Evolutionary conservation across 1,140 invertebrate species (phyloP).

Genomic region (Musca domestica): DNA sequence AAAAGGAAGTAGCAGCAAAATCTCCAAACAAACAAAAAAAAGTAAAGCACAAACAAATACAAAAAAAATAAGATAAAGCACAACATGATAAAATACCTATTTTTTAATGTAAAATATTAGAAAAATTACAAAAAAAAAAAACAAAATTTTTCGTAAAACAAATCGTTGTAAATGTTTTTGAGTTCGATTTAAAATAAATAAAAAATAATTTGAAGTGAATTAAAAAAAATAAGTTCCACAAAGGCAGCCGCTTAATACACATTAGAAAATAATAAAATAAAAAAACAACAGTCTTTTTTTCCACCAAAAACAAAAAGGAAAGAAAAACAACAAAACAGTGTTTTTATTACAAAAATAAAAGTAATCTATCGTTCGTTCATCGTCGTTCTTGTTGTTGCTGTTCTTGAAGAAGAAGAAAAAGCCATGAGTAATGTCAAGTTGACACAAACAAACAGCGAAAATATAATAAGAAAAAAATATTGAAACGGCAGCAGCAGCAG

Average conservation of each 20-base stretch:
- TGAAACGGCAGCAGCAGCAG: not conserved
- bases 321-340: too few relatives aligned
- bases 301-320: conserved; percentile 28
- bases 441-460: conserved; percentile 1
- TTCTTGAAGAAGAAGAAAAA: not conserved
- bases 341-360: not conserved
- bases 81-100: conserved; percentile 1
- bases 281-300: conserved; percentile 23
- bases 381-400: not conserved
- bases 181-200: too few relatives aligned
- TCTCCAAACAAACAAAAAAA: not conserved
- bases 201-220: too few relatives aligned
- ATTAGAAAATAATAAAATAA: conserved; percentile 35
- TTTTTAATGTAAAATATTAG: conserved; percentile 11
- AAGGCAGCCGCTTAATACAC: too few relatives aligned
- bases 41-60: too few relatives aligned
- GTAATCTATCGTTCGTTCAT: not conserved
- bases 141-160: not conserved
- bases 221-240: too few relatives aligned
- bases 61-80: too few relatives aligned
- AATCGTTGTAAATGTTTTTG: not conserved
- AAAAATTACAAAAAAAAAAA: too few relatives aligned
- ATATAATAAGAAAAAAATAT: conserved; percentile 1
- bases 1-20: not conserved
- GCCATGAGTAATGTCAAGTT: conserved; percentile 23